These are phyloP conservation scores for Peromyscus eremicus DNA, from an alignment of 2,797 vertebrate species.

Conservation along the genomic window DNA sequence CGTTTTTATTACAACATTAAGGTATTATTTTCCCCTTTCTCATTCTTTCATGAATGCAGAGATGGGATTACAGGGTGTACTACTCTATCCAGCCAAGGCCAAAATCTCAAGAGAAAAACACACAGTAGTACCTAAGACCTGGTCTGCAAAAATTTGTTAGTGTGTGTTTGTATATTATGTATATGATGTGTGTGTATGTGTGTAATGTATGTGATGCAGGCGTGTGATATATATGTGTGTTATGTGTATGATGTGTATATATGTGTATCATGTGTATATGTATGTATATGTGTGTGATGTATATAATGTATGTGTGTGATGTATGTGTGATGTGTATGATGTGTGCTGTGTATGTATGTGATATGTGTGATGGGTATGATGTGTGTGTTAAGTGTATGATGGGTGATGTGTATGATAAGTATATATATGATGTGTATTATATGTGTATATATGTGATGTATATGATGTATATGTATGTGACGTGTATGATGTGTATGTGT, in stretches of 20 bases:
- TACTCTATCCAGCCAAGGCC: neutral
- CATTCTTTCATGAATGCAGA: neutral
- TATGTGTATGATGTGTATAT: neutral
- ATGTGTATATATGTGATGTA: neutral
- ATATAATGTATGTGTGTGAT: neutral
- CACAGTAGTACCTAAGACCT: conserved; percentile 1
- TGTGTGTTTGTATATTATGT: neutral
- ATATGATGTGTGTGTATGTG: neutral
- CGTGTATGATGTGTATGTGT: neutral
- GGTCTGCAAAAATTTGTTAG: neutral
- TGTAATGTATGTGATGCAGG: neutral
- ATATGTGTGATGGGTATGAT: neutral
- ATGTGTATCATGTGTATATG: no score
- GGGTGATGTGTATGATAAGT: neutral
- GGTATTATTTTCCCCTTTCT: neutral
- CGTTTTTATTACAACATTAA: neutral
- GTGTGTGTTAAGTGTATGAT: neutral
- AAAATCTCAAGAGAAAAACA: conserved; percentile 17
- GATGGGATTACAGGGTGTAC: neutral
- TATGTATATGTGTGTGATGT: neutral
- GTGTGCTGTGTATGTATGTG: neutral
- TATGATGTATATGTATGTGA: no score
- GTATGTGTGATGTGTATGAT: neutral
- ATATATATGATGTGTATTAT: no score
- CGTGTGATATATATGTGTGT: neutral